Base-by-base conservation (phyloP, 2,888 invertebrate species). In the Hyppa rectilinea region DNA sequence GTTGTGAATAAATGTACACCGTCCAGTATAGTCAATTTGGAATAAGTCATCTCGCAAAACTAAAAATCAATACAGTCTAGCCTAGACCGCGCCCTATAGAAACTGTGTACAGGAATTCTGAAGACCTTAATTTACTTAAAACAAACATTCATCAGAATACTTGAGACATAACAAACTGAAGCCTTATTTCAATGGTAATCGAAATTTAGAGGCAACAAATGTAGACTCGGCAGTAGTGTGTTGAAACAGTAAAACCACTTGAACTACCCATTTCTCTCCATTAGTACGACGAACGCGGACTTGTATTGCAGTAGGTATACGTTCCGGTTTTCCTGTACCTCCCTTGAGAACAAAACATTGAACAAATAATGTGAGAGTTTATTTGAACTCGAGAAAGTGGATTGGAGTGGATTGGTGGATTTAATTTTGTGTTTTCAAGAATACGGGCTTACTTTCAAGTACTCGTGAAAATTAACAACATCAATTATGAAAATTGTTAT, bases 251-350 rank as follows among this genome's bases (percentile, higher is more conserved):
- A 76, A 81, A 63, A 62, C 71, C 23, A 38, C 53, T 50, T 20
- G 23, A 70, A 47, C 59, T 36, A 3, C 43, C 56, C 60, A 81
- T 81, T 77, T 31, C 56, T 78, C 81, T 71, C 63, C 78, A 78
- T 81, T 81, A 78, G 53, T 14, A 50, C 49, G 38, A 47, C 26
- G 52, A 26, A 65, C 7, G 23, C 71, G 61, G 17, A 59, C 38
- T 56, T 50, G 68, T 75, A 50, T 55, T 36, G 45, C 62, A 31
- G 26, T n/a, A 9, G 10, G 50, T 23, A 45, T 17, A 43, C 9
- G 4, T 34, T 56, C 20, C 17, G 20, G 17, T 45, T 69, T 69
- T 62, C 20, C 29, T 52, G 59, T 59, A 45, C 65, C 52, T 31
- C 23, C 17, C 31, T 17, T 9, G 14, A 17, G n/a, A 67, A 75